A percentile compares a stretch with the other conserved stretches of the same genome.
Evolutionary conservation across 1,140 invertebrate species (phyloP).

Genomic region (Lycorma delicatula): DNA sequence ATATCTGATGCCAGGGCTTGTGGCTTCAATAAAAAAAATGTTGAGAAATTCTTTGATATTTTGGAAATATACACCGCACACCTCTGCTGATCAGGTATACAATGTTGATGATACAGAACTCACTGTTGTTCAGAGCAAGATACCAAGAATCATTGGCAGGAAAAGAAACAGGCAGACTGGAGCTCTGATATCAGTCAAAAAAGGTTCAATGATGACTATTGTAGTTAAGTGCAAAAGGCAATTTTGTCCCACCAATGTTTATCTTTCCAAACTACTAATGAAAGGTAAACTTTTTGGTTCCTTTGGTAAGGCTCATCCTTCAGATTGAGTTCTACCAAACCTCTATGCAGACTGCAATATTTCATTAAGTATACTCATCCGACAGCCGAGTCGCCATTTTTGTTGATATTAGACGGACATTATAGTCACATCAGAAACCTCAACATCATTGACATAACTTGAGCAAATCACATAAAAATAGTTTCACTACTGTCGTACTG

Average conservation of each 20-base stretch:
- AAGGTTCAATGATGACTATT: not conserved
- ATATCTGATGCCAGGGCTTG: too few relatives aligned
- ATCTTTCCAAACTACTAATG: not conserved
- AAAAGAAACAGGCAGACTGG: conserved; percentile 32
- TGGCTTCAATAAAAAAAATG: too few relatives aligned
- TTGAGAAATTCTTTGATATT: too few relatives aligned
- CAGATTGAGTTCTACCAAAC: not conserved
- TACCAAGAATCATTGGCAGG: conserved; percentile 27
- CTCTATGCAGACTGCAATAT: not conserved
- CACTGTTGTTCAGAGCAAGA: conserved; percentile 31
- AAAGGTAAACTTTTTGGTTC: not conserved
- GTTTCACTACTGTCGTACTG: not conserved
- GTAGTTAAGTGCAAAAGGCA: not conserved
- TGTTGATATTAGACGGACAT: not conserved
- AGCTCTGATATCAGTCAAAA: not conserved
- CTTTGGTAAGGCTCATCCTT: not conserved
- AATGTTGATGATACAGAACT: conserved; percentile 35
- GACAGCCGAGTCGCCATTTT: not conserved
- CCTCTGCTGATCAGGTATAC: too few relatives aligned
- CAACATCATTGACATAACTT: not conserved
- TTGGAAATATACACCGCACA: too few relatives aligned
- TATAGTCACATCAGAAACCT: not conserved
- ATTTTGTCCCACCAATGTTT: not conserved
- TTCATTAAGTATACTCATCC: not conserved
- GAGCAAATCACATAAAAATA: not conserved